Percentiles rank a stretch among this genome's conserved stretches.
Conservation (phyloP, 2,113 vertebrate genomes). For the Pangasianodon gigas region DNA sequence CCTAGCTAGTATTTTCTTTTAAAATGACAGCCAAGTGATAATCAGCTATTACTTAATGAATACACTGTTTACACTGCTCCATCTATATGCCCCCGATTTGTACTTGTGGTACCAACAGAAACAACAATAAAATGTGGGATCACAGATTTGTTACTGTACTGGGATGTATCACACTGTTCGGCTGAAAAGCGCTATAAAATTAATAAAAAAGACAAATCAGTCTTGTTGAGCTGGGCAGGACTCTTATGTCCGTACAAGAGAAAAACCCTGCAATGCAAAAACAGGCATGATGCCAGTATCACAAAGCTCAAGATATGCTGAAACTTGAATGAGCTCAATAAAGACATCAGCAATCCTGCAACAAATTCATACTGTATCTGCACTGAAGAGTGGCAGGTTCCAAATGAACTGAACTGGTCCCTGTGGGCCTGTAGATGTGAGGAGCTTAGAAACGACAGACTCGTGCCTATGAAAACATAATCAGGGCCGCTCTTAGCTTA, state of each 20-base stretch:
- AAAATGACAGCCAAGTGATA: background rate
- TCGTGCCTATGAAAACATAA: conserved; percentile 46
- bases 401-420: conserved; percentile 29
- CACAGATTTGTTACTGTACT: background rate
- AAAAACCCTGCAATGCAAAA: conserved; percentile 12
- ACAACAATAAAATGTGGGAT: background rate
- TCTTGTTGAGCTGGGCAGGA: background rate
- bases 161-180: background rate
- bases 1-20: background rate
- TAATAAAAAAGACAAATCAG: conserved; percentile 5
- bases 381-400: background rate
- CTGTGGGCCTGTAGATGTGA: conserved; percentile 30
- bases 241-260: background rate
- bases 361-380: conserved; percentile 12
- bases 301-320: background rate
- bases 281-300: background rate
- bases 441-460: conserved; percentile 12
- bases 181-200: background rate
- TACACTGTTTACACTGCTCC: background rate
- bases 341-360: conserved; percentile 32
- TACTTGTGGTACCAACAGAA: background rate
- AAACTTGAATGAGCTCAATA: conserved; percentile 3
- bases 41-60: background rate
- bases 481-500: conserved; percentile 12
- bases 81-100: background rate